Base-by-base conservation (phyloP, 2,113 vertebrate genomes). In the Psittacara wagleri region DNA sequence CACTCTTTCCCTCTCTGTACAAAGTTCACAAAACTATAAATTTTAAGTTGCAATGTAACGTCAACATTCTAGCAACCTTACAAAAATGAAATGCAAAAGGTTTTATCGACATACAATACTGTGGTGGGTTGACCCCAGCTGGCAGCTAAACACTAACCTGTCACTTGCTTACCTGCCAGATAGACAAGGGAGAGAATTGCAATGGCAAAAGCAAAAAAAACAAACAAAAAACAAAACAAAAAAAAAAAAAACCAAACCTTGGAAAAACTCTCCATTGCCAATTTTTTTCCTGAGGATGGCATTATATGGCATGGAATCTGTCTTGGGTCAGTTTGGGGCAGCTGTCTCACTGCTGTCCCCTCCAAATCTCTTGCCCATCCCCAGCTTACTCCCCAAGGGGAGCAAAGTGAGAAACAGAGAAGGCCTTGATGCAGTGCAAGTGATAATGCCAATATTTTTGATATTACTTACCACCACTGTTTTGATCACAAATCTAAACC, bases 391-490 rank as follows among this genome's bases (percentile, higher is more conserved):
- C 14, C 5, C 27, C 10, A 9, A 1, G 7, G 7, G 15, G 23
- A 8, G 20, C 27, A 55, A 35, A 37, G 11, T 22, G 19, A 49
- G 62, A 74, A 78, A 43, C 17, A 64, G 41, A 54, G 7, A 18
- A 29, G 5, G 10, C 16, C 11, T 68, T 59, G 27, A 62, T 0
- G 0, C 12, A 44, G 17, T 33, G 17, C 2, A 70, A 67, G 22
- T 0, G 1, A 67, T 7, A 81, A 49, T 23, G 61, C 64, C 74
- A 66, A 4, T 22, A 51, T 7, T 0, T 0, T 17, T 41, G 25
- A 17, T 52, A 69, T n/a, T 59, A 23, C 57, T 59, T 35, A 24
- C 17, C 13, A 52, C 25, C 24, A 35, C 10, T 33, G 5, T 16
- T 89, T 33, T 61, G 13, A 37, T 70, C 35, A 52, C 33, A 61